Conservation (phyloP, 2,888 invertebrate species). For the Mamestra brassicae region DNA sequence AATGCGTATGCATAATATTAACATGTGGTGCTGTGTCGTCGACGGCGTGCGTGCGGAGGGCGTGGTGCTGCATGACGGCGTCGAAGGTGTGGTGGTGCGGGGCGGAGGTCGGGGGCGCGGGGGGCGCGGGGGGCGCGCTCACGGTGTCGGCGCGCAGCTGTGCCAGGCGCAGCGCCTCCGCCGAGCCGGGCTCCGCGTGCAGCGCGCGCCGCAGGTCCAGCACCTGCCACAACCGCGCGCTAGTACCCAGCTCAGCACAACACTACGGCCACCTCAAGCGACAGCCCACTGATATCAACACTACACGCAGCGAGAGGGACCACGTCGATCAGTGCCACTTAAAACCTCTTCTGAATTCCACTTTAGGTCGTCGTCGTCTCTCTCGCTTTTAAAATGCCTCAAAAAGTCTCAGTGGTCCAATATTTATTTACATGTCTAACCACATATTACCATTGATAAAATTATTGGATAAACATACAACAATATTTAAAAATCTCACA, state of each 20-base stretch:
- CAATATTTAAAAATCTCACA: constrained; percentile 45
- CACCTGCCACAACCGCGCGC: constrained; percentile 91
- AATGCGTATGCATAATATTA: constrained; percentile 68
- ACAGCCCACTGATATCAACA: constrained; percentile 56
- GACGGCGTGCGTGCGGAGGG: constrained; percentile 89
- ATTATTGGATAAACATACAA: constrained; percentile 20
- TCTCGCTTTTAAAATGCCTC: constrained; percentile 42
- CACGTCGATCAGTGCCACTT: constrained; percentile 21
- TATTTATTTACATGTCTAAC: constrained; percentile 48
- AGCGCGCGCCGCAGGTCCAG: constrained; percentile 95
- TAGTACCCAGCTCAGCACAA: constrained; percentile 43
- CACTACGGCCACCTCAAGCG: constrained; percentile 45
- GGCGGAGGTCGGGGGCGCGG: constrained; percentile 79
- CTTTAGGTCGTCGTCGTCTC: constrained; percentile 41
- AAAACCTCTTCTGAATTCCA: neutral
- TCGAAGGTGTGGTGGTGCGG: constrained; percentile 90
- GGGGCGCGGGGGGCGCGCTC: constrained; percentile 77
- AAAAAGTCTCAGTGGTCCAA: constrained; percentile 40
- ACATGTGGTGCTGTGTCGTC: constrained; percentile 75
- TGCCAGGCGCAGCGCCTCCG: constrained; percentile 90
- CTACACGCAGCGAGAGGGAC: constrained; percentile 47
- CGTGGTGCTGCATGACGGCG: constrained; percentile 90
- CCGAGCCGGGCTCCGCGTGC: constrained; percentile 93
- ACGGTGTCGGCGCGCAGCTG: constrained; percentile 89
- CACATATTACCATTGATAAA: constrained; percentile 27